Evolutionary conservation across 2,797 vertebrate species (phyloP).

Genomic region (Babyrousa celebensis): DNA sequence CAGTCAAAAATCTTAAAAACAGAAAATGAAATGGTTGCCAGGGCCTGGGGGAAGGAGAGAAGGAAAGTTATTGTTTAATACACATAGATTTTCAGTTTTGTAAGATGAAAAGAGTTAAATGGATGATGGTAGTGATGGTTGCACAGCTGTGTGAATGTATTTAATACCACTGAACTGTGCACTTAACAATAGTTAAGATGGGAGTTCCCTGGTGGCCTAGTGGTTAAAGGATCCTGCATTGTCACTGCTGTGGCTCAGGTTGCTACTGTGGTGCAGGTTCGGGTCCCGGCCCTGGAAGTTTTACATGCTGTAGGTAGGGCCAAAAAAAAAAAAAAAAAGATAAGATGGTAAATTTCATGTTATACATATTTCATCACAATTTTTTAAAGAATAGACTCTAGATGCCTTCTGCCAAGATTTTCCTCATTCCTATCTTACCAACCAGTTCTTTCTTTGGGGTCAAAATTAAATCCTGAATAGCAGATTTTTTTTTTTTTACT

Average conservation of each 20-base stretch:
- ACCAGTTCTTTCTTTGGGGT: background rate
- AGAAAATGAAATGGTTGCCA: background rate
- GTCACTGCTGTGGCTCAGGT: no score
- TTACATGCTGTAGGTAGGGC: no score
- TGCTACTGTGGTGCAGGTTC: no score
- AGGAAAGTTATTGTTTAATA: background rate
- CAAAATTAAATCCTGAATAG: background rate
- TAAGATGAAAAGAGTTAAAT: background rate
- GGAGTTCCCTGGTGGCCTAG: no score
- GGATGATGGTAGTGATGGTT: background rate
- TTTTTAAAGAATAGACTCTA: background rate
- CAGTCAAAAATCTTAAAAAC: background rate
- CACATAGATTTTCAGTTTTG: conserved; percentile 7
- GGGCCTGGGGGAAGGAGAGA: background rate
- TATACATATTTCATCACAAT: background rate
- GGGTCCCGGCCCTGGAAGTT: no score
- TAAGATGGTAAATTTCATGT: background rate
- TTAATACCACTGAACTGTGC: background rate
- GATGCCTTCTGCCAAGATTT: background rate
- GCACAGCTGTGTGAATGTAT: background rate
- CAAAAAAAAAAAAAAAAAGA: no score
- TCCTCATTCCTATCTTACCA: background rate
- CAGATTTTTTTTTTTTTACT: background rate
- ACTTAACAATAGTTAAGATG: background rate
- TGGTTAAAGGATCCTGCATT: no score